phyloP scores from a whole-genome alignment of 2,797 vertebrate species.

The Myotis findleyi region DNA sequence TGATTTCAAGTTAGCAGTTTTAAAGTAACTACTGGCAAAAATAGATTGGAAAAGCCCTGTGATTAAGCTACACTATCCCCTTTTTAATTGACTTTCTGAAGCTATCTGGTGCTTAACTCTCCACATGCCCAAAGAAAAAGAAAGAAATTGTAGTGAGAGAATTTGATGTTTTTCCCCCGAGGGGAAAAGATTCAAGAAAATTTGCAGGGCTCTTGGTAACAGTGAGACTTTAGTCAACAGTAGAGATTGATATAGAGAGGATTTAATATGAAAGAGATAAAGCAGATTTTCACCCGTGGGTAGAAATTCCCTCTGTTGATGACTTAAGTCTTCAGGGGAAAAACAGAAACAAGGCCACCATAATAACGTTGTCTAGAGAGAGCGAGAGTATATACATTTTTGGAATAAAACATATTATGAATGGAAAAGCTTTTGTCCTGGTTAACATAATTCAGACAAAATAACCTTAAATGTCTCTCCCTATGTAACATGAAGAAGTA shows the following conservation, averaged over 20 bases:
- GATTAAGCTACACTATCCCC: conserved; percentile 85
- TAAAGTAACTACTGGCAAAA: conserved; percentile 87
- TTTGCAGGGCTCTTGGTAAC: neutral
- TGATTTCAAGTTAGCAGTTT: conserved; percentile 91
- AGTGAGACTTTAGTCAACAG: neutral
- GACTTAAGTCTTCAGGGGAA: neutral
- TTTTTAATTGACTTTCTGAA: conserved; percentile 88
- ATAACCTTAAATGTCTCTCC: neutral
- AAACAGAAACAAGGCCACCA: neutral
- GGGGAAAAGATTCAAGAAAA: neutral
- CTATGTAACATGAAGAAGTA: neutral
- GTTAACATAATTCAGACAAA: neutral
- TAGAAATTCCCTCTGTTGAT: neutral
- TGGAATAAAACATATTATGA: neutral
- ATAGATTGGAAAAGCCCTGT: conserved; percentile 87
- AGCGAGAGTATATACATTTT: neutral
- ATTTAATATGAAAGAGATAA: neutral
- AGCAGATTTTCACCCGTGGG: neutral
- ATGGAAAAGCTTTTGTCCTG: neutral
- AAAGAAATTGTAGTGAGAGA: conserved; percentile 1
- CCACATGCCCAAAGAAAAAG: conserved; percentile 68
- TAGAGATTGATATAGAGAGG: neutral
- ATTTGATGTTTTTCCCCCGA: neutral
- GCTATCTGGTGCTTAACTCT: conserved; percentile 83
- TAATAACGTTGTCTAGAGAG: neutral